Conservation (phyloP, 2,797 vertebrate species). For the Hybognathus amarus region DNA sequence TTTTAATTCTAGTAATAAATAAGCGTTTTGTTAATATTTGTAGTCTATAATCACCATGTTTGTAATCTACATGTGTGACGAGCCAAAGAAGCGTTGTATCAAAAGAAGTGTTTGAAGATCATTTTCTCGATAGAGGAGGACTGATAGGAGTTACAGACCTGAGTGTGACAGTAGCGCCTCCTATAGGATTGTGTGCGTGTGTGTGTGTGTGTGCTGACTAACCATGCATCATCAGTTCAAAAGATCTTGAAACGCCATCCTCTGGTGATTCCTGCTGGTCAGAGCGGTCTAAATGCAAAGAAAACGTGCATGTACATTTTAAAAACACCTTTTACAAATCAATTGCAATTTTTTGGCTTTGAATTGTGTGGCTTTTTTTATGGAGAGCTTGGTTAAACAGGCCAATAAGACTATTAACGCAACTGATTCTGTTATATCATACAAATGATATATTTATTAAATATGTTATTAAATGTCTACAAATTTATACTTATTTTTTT, state of each 20-base stretch:
- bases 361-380: not conserved
- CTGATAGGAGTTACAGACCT: not conserved
- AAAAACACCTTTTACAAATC: too few species aligned
- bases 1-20: not conserved
- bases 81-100: too few species aligned
- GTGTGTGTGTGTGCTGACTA: not conserved
- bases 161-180: slow-evolving; percentile 12
- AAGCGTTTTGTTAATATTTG: not conserved
- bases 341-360: not conserved
- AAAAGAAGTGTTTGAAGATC: too few species aligned
- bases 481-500: not conserved
- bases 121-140: not conserved
- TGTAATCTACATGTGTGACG: not conserved
- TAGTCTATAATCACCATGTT: too few species aligned
- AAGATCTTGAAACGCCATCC: not conserved
- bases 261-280: not conserved
- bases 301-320: not conserved
- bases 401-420: not conserved
- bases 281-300: not conserved
- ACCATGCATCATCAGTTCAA: not conserved
- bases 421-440: not conserved
- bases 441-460: too few species aligned
- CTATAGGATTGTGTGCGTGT: not conserved
- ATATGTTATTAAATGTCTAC: not conserved
- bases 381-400: not conserved